Evolutionary conservation across 1,140 invertebrate genomes (phyloP).

Genomic region (Drosophila prosaltans): DNA sequence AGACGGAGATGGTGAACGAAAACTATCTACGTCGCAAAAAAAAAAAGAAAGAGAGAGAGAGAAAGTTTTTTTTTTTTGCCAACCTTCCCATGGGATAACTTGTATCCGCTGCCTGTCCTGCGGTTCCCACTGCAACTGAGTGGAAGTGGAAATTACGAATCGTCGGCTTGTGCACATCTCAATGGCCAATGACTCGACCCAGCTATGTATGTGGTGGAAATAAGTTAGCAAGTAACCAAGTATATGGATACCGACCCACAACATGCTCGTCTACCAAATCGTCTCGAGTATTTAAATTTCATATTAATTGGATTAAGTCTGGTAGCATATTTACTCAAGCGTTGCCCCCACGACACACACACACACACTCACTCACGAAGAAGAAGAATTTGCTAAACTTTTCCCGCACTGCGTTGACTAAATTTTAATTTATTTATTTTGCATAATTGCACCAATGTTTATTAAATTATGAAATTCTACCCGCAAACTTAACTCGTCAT

Average conservation of each 20-base stretch:
- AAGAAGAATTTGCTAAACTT: conserved; percentile 7
- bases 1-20: conserved; percentile 41
- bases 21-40: conserved; percentile 62
- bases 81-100: conserved; percentile 46
- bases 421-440: conserved; percentile 60
- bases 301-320: conserved; percentile 77
- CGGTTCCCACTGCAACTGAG: conserved; percentile 8
- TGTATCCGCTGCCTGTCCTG: conserved; percentile 35
- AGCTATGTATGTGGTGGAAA: too few relatives aligned
- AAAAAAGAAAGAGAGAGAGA: conserved; percentile 6
- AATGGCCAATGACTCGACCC: conserved; percentile 27
- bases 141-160: conserved; percentile 48
- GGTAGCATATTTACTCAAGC: conserved; percentile 49
- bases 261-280: conserved; percentile 37
- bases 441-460: conserved; percentile 54
- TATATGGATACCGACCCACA: conserved; percentile 17
- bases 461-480: conserved; percentile 56
- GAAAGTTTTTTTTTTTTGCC: conserved; percentile 49
- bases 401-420: neutral
- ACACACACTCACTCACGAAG: too few relatives aligned
- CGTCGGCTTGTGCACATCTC: conserved; percentile 25
- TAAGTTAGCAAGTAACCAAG: neutral
- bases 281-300: conserved; percentile 75
- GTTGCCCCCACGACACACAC: neutral
- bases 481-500: neutral